These are phyloP conservation scores for Saxidomus purpurata DNA, from an alignment of 1,140 invertebrate species.

Conservation along the genomic window DNA sequence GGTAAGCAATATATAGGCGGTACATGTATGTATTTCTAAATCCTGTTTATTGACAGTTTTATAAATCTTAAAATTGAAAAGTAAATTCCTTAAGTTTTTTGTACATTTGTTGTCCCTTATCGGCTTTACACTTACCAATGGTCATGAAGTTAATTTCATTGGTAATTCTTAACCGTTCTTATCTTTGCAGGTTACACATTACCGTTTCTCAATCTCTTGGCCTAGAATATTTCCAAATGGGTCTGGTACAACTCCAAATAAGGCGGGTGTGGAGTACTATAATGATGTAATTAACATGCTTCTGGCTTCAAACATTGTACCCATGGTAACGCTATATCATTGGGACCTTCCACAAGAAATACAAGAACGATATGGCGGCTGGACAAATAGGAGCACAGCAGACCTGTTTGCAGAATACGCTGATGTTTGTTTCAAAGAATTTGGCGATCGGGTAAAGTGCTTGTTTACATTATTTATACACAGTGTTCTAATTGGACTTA, in stretches of 20 bases:
- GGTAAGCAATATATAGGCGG: too few species aligned
- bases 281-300: conserved; percentile 80
- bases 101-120: too few species aligned
- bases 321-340: conserved; percentile 88
- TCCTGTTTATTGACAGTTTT: too few species aligned
- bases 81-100: too few species aligned
- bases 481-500: too few species aligned
- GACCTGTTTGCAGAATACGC: conserved; percentile 88
- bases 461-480: too few species aligned
- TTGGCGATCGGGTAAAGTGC: conserved; percentile 82
- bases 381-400: conserved; percentile 87
- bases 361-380: conserved; percentile 86
- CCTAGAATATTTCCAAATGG: conserved; percentile 81
- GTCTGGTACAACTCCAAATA: conserved; percentile 57
- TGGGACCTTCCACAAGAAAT: conserved; percentile 87
- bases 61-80: too few species aligned
- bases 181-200: conserved; percentile 77
- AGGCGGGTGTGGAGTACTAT: conserved; percentile 79
- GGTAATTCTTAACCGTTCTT: too few species aligned
- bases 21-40: too few species aligned
- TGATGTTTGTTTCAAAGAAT: conserved; percentile 84
- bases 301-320: conserved; percentile 71
- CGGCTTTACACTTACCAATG: too few species aligned
- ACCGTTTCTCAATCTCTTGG: conserved; percentile 84
- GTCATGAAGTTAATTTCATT: too few species aligned